Percentiles rank a stretch among this genome's conserved stretches.
phyloP scores from a whole-genome alignment of 2,797 vertebrate species.

The Columba guinea region DNA sequence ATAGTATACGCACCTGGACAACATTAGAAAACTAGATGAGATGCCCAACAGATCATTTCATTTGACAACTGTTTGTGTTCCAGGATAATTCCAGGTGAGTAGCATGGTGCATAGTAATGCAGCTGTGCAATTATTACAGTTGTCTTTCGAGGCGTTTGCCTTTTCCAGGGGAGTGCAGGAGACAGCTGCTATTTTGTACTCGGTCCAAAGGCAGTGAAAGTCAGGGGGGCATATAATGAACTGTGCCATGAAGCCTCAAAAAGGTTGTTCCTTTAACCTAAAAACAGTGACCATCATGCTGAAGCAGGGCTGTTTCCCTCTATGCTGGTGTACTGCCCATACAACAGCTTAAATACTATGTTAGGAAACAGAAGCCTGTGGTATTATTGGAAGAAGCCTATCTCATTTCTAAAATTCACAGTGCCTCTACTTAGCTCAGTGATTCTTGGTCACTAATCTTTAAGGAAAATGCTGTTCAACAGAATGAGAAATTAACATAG shows the following conservation, averaged over 20 bases:
- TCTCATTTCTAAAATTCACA: constrained; percentile 9
- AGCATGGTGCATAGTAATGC: background rate
- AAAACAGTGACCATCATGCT: background rate
- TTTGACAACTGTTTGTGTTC: constrained; percentile 28
- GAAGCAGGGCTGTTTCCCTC: background rate
- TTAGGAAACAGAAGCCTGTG: background rate
- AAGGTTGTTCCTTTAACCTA: background rate
- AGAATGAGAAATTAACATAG: background rate
- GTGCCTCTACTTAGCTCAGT: background rate
- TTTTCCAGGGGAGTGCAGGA: background rate
- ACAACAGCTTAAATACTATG: background rate
- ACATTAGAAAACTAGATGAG: background rate
- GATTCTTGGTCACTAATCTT: background rate
- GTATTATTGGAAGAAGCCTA: background rate
- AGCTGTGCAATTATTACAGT: background rate
- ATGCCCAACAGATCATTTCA: background rate
- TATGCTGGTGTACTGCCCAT: background rate
- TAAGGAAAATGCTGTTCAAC: background rate
- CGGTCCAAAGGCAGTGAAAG: background rate
- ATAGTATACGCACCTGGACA: background rate
- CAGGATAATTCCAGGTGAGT: background rate
- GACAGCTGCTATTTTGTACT: background rate
- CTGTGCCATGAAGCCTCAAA: background rate
- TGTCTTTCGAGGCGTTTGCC: background rate
- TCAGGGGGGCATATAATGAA: background rate